Conservation (phyloP, 2,888 invertebrate genomes). For the Napeogenes inachia region DNA sequence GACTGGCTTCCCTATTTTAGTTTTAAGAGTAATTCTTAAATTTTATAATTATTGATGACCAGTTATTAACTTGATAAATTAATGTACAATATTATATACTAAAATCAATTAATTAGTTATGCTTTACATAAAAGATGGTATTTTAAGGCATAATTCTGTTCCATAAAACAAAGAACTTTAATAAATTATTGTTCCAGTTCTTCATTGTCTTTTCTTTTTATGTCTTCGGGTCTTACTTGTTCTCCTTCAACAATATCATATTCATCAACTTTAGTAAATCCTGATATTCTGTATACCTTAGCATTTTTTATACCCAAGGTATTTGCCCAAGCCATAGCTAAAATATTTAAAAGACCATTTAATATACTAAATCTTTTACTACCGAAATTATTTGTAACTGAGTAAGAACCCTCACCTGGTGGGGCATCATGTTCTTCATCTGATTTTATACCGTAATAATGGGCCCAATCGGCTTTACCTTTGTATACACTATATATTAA, state of each 20-base stretch:
- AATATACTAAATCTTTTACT: background rate
- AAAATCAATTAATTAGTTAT: background rate
- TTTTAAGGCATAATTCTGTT: background rate
- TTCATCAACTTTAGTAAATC: constrained; percentile 67
- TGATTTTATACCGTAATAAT: constrained; percentile 79
- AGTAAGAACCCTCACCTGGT: constrained; percentile 66
- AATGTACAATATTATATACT: constrained; percentile 4
- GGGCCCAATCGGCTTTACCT: constrained; percentile 83
- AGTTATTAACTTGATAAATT: background rate
- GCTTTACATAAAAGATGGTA: background rate
- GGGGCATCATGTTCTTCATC: constrained; percentile 76
- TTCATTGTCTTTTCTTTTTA: constrained; percentile 29
- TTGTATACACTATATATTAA: constrained; percentile 76
- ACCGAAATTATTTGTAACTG: background rate
- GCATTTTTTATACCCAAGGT: constrained; percentile 77
- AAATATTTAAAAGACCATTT: constrained; percentile 29
- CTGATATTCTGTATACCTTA: constrained; percentile 73
- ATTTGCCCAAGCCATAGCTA: constrained; percentile 77
- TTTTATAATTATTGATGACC: too few relatives aligned
- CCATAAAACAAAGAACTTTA: constrained; percentile 9
- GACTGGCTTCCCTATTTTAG: too few relatives aligned
- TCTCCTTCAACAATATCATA: constrained; percentile 67
- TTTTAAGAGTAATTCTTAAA: too few relatives aligned
- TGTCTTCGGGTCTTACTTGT: constrained; percentile 34
- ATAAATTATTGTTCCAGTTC: constrained; percentile 27